Percentiles rank a stretch among this genome's conserved stretches.
Evolutionary conservation across 2,888 invertebrate genomes (phyloP).

Genomic region (Dexiosoma caninum): DNA sequence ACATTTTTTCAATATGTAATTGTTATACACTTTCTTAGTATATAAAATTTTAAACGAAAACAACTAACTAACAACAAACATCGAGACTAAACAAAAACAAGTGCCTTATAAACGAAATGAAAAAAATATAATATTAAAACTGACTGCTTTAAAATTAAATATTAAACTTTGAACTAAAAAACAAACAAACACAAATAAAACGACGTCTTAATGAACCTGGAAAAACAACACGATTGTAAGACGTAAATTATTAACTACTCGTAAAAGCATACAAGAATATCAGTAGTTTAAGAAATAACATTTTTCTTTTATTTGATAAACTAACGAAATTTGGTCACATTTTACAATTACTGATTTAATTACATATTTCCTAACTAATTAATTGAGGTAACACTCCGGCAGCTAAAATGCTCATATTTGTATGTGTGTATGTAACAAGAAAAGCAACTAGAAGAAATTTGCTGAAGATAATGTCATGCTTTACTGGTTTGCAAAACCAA

Average conservation of each 20-base stretch:
- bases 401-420: background rate
- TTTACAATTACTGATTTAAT: background rate
- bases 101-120: conserved; percentile 53
- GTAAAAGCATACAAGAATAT: too few species aligned
- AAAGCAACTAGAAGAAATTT: too few species aligned
- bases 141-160: conserved; percentile 25
- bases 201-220: conserved; percentile 51
- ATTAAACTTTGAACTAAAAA: conserved; percentile 27
- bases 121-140: conserved; percentile 2
- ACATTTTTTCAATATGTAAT: background rate
- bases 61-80: conserved; percentile 16
- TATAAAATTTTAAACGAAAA: conserved; percentile 35
- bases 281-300: background rate
- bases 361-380: background rate
- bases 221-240: conserved; percentile 28
- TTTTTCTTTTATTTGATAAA: conserved; percentile 68
- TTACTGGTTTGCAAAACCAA: too few species aligned
- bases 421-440: too few species aligned
- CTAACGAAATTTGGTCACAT: conserved; percentile 10
- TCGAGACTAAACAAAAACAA: conserved; percentile 52
- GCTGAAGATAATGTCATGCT: too few species aligned
- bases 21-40: conserved; percentile 31
- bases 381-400: background rate
- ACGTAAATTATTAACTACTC: conserved; percentile 52
- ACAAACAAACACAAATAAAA: background rate